These are phyloP conservation scores for Epicampocera succincta DNA, from an alignment of 2,888 invertebrate species.

Conservation along the genomic window DNA sequence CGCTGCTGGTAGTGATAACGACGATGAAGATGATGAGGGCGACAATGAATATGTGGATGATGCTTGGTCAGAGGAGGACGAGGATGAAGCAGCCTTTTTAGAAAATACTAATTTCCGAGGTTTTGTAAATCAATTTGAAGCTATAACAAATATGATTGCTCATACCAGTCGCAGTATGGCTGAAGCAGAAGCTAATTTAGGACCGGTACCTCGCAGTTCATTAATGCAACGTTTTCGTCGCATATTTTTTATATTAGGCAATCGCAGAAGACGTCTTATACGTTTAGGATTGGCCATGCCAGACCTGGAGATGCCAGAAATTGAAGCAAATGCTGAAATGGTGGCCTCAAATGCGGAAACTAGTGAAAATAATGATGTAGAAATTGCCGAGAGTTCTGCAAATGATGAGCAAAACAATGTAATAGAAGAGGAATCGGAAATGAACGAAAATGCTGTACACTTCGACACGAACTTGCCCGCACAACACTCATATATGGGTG, in stretches of 20 bases:
- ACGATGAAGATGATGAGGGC: constrained; percentile 61
- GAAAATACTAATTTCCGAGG: constrained; percentile 65
- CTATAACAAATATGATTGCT: constrained; percentile 65
- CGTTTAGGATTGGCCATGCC: constrained; percentile 45
- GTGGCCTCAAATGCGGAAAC: constrained; percentile 41
- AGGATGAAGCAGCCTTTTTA: constrained; percentile 62
- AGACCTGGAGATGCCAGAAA: constrained; percentile 46
- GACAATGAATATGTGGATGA: constrained; percentile 42
- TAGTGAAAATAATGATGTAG: constrained; percentile 43
- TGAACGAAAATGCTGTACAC: constrained; percentile 72
- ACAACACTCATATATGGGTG: constrained; percentile 82
- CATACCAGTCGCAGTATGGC: constrained; percentile 69
- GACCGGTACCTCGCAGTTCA: constrained; percentile 70
- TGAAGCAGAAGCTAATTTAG: constrained; percentile 61
- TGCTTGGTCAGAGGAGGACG: constrained; percentile 57
- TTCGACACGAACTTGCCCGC: constrained; percentile 84
- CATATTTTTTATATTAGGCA: constrained; percentile 76
- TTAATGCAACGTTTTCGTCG: constrained; percentile 77
- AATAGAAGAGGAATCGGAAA: constrained; percentile 63
- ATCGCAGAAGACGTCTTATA: constrained; percentile 67
- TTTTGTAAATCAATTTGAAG: constrained; percentile 61
- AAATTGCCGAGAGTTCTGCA: constrained; percentile 3
- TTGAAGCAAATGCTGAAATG: constrained; percentile 53
- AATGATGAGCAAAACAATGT: constrained; percentile 69
- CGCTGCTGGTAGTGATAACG: constrained; percentile 41